These are phyloP conservation scores for Apogon hyalosoma DNA, from an alignment of 2,797 vertebrate genomes.

Conservation along the genomic window DNA sequence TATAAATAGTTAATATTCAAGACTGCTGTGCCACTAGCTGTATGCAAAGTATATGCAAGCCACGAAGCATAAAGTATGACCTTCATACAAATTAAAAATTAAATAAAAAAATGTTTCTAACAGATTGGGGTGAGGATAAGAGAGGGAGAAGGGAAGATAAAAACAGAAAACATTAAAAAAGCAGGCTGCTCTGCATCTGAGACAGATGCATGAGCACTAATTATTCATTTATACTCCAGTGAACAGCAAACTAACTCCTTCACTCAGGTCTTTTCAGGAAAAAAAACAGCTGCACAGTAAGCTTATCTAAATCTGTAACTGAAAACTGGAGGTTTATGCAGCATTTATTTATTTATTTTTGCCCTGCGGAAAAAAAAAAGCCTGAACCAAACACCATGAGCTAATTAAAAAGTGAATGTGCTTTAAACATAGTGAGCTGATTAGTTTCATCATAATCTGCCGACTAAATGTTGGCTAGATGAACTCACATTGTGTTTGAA, in stretches of 20 bases:
- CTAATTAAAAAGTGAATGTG: conserved; percentile 1
- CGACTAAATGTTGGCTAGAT: conserved; percentile 35
- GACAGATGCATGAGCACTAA: conserved; percentile 46
- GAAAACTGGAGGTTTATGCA: conserved; percentile 6
- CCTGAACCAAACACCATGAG: conserved; percentile 6
- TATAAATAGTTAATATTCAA: conserved; percentile 14
- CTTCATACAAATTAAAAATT: conserved; percentile 36
- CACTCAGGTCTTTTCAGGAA: conserved; percentile 3
- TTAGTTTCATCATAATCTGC: conserved; percentile 39
- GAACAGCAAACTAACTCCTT: conserved; percentile 31
- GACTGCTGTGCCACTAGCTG: conserved; percentile 20
- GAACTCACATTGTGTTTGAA: conserved; percentile 45
- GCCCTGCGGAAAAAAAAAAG: not conserved
- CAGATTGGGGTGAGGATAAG: not conserved
- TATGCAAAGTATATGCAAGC: conserved; percentile 10
- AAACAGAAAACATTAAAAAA: conserved; percentile 15
- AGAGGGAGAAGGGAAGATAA: conserved; percentile 1
- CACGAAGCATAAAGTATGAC: conserved; percentile 40
- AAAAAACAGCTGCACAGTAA: not conserved
- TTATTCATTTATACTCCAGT: conserved; percentile 58
- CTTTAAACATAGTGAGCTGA: conserved; percentile 35
- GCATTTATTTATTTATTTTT: conserved; percentile 13
- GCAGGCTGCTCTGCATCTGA: conserved; percentile 42
- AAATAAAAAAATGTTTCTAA: conserved; percentile 15
- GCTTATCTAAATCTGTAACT: not conserved